Evolutionary conservation across 2,888 invertebrate genomes (phyloP).

Genomic region (Colletes collaris): DNA sequence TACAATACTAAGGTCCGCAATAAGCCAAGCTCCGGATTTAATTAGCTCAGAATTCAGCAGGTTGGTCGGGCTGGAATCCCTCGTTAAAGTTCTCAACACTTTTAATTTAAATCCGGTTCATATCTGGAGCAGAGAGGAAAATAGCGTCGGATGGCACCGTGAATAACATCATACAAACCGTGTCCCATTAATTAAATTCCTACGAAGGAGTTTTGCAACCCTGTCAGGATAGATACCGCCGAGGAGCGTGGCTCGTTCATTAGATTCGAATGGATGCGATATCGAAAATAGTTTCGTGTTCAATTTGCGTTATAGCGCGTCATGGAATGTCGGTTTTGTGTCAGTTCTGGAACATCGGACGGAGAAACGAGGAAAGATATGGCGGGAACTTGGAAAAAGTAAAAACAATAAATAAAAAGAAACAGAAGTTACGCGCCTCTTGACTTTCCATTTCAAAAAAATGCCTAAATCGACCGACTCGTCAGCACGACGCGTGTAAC

Average conservation of each 20-base stretch:
- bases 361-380: slow-evolving; percentile 6
- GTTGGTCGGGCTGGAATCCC: slow-evolving; percentile 66
- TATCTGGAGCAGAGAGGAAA: slow-evolving; percentile 69
- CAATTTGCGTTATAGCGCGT: slow-evolving; percentile 70
- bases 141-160: slow-evolving; percentile 44
- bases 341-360: slow-evolving; percentile 53
- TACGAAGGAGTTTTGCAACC: slow-evolving; percentile 66
- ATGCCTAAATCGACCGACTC: not conserved
- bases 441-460: slow-evolving; percentile 19
- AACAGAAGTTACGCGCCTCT: slow-evolving; percentile 22
- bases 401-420: not conserved
- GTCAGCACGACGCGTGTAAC: not conserved
- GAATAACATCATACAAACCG: slow-evolving; percentile 77
- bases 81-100: slow-evolving; percentile 75
- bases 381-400: not conserved
- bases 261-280: slow-evolving; percentile 68
- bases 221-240: slow-evolving; percentile 62
- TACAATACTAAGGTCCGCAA: slow-evolving; percentile 50
- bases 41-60: slow-evolving; percentile 71
- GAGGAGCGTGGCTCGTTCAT: slow-evolving; percentile 69
- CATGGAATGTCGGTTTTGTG: slow-evolving; percentile 59
- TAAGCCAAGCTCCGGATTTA: slow-evolving; percentile 69
- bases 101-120: slow-evolving; percentile 79
- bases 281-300: slow-evolving; percentile 76
- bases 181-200: slow-evolving; percentile 81